Evolutionary conservation across 1,140 invertebrate genomes (phyloP).

Genomic region (Panulirus ornatus): DNA sequence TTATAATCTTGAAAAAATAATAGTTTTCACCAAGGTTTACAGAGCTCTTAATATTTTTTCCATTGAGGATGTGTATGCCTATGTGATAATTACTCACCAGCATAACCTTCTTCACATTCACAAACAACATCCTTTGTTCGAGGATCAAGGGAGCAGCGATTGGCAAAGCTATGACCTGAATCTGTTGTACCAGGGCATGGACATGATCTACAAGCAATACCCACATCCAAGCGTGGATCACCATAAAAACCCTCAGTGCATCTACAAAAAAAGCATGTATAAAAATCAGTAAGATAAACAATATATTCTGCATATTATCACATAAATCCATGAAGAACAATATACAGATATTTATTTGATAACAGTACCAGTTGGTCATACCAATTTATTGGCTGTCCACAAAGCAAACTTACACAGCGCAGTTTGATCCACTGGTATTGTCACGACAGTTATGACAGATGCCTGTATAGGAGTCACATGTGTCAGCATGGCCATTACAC

Average conservation of each 20-base stretch:
- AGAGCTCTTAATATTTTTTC: too few relatives aligned
- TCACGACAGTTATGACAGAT: conserved; percentile 93
- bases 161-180: conserved; percentile 91
- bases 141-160: conserved; percentile 91
- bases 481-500: conserved; percentile 97
- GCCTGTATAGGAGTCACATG: conserved; percentile 95
- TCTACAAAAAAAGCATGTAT: conserved; percentile 77
- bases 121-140: conserved; percentile 94
- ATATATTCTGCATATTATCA: too few relatives aligned
- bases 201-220: conserved; percentile 95
- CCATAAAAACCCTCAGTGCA: conserved; percentile 96
- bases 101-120: conserved; percentile 93
- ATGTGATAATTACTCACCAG: conserved; percentile 80
- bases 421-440: conserved; percentile 91
- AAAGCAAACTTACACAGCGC: conserved; percentile 83
- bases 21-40: too few relatives aligned
- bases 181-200: conserved; percentile 93
- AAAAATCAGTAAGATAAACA: background rate
- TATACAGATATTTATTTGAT: too few relatives aligned
- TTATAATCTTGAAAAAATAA: too few relatives aligned
- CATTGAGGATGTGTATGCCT: too few relatives aligned
- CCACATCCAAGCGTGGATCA: conserved; percentile 91
- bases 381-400: too few relatives aligned
- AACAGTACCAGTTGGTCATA: too few relatives aligned
- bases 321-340: background rate